These are phyloP conservation scores for Muscidifurax raptorellus DNA, from an alignment of 1,140 invertebrate species.

Conservation along the genomic window DNA sequence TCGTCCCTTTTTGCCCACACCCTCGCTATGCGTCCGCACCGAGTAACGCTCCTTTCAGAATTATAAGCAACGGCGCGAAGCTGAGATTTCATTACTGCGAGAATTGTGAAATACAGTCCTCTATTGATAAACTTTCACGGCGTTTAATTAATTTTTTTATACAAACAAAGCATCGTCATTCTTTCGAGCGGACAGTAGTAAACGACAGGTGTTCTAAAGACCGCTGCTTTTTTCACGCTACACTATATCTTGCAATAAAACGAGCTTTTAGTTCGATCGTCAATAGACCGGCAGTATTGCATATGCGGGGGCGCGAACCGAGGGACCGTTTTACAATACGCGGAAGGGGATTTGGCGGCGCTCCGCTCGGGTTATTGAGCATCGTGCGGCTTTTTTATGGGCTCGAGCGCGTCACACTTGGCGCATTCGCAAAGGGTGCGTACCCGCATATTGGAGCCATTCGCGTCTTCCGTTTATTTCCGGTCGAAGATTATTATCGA, in stretches of 20 bases:
- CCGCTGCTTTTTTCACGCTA: background rate
- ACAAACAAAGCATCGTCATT: background rate
- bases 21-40: background rate
- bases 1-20: background rate
- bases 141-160: background rate
- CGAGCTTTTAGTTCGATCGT: background rate
- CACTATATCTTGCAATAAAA: background rate
- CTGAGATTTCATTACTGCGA: background rate
- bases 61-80: background rate
- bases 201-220: background rate
- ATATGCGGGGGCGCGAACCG: slow-evolving; percentile 48
- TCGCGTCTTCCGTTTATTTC: slow-evolving; percentile 58
- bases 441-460: slow-evolving; percentile 58
- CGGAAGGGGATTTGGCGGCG: slow-evolving; percentile 26
- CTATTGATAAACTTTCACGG: background rate
- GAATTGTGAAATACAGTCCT: background rate
- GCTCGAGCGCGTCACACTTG: slow-evolving; percentile 64
- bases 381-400: slow-evolving; percentile 65
- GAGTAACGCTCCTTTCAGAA: background rate
- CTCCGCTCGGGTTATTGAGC: slow-evolving; percentile 66
- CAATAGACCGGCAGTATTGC: background rate
- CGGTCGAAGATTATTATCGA: slow-evolving; percentile 55
- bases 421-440: slow-evolving; percentile 57
- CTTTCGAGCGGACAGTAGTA: too few species aligned
- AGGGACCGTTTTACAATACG: slow-evolving; percentile 56